Evolutionary conservation across 1,140 invertebrate species (phyloP), one percentile per base, ranked within the genome.

Genomic region (Melipona quadrifasciata): DNA sequence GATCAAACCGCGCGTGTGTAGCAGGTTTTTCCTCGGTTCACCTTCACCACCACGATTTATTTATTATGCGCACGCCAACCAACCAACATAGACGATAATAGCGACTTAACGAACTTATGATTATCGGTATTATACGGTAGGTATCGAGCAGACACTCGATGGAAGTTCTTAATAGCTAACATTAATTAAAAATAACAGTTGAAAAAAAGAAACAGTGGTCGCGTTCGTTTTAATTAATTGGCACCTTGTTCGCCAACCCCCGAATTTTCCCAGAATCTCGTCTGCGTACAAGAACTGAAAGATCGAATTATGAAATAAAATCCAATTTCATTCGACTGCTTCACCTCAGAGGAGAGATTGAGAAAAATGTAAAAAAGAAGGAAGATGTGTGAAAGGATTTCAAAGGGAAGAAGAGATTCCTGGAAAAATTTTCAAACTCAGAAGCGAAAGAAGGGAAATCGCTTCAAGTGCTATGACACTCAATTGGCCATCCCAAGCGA

Each of bases 171-270:
- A 53, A n/a, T 19, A 71, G 24, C 67, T 70, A 64, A 84, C 71
- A 64, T 75, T 73, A 67, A 67, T 75, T 53, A 75, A 68, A 55
- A 73, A 76, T 75, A 67, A 75, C 68, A 57, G 39, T 64, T 72
- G 39, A 27, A 47, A 27, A 31, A 47, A 51, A 31, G 51, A 77
- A 68, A 39, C 34, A 83, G 27, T 61, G 79, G 64, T 73, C 53
- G 67, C 80, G 47, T 87, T 75, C 82, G 68, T 80, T 87, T 88
- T 53, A 65, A 53, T 74, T 89, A 80, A 85, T 89, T 86, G 87
- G 87, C 86, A 89, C 84, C 86, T 89, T n/a, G 68, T 80, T 86
- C 73, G 83, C 55, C 39, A 6, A 8, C 39, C 74, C 65, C 61
- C 16, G n/a, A 10, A 51, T 55, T 47, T 61, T 17, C 17, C 14